Evolutionary conservation across 2,888 invertebrate species (phyloP).

Genomic region (Trissolcus japonicus): DNA sequence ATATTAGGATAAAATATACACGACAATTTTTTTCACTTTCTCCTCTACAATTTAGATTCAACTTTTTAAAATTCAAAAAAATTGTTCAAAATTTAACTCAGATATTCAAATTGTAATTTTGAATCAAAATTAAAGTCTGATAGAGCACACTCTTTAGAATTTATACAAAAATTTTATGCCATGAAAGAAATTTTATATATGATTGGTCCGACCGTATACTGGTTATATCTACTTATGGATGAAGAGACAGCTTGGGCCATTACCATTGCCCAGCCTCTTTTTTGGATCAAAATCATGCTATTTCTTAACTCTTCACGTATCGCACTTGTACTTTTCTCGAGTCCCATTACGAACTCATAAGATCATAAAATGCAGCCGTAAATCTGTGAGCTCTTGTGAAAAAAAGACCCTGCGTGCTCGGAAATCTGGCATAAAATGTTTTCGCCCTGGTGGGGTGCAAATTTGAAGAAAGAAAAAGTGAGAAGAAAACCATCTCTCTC

Average conservation of each 20-base stretch:
- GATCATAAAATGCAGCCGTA: conserved; percentile 28
- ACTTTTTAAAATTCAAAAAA: too few species aligned
- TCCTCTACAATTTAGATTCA: too few species aligned
- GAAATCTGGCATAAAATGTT: conserved; percentile 24
- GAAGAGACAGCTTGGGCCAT: conserved; percentile 16
- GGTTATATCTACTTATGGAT: conserved; percentile 33
- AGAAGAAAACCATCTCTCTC: not conserved
- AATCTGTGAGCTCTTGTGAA: conserved; percentile 21
- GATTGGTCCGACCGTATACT: conserved; percentile 15
- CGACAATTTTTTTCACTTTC: too few species aligned
- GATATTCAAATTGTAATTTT: too few species aligned
- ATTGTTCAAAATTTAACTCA: too few species aligned
- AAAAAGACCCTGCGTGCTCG: conserved; percentile 22
- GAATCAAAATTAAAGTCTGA: too few species aligned
- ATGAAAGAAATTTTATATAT: too few species aligned
- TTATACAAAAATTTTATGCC: too few species aligned
- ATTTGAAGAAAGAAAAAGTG: not conserved
- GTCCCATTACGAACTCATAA: conserved; percentile 30
- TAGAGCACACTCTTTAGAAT: too few species aligned
- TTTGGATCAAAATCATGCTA: conserved; percentile 20
- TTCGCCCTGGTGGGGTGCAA: not conserved
- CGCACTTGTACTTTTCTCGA: conserved; percentile 32
- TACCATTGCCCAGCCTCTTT: conserved; percentile 1
- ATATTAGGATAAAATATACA: too few species aligned
- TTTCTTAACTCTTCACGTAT: conserved; percentile 47